Evolutionary conservation across 2,113 vertebrate genomes (phyloP).

Genomic region (Irena cyanogastra): DNA sequence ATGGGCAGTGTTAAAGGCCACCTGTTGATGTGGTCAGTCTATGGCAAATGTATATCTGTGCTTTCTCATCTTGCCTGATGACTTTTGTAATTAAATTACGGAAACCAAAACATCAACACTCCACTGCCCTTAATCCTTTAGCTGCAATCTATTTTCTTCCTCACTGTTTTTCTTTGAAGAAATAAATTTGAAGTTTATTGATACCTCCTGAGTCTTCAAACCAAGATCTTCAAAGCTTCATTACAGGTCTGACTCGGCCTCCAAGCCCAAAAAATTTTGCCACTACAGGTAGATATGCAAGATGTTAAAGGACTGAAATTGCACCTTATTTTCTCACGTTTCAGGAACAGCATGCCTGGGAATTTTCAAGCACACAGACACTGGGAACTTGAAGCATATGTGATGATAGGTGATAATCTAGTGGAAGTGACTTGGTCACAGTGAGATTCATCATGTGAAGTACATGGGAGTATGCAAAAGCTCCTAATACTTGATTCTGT

Average conservation of each 20-base stretch:
- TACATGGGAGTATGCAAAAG: not conserved
- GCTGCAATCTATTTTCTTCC: not conserved
- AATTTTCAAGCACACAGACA: not conserved
- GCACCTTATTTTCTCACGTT: not conserved
- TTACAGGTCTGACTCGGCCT: not conserved
- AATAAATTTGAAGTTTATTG: not conserved
- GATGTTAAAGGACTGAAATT: not conserved
- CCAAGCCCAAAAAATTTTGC: not conserved
- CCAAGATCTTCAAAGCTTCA: not conserved
- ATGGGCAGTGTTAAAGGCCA: not conserved
- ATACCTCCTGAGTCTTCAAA: not conserved
- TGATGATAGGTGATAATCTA: not conserved
- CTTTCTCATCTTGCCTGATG: not conserved
- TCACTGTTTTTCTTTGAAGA: not conserved
- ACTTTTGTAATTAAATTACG: not conserved
- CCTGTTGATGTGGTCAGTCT: not conserved
- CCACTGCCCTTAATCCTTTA: not conserved
- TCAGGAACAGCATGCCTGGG: not conserved
- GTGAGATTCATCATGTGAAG: not conserved
- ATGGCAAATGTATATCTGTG: not conserved
- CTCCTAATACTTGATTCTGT: not conserved
- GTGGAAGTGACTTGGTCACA: not conserved
- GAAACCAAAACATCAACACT: not conserved
- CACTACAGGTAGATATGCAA: not conserved
- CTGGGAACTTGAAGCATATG: not conserved